A percentile compares a stretch with the other conserved stretches of the same genome.
phyloP scores from a whole-genome alignment of 1,140 invertebrate genomes.

The Bradysia coprophila region DNA sequence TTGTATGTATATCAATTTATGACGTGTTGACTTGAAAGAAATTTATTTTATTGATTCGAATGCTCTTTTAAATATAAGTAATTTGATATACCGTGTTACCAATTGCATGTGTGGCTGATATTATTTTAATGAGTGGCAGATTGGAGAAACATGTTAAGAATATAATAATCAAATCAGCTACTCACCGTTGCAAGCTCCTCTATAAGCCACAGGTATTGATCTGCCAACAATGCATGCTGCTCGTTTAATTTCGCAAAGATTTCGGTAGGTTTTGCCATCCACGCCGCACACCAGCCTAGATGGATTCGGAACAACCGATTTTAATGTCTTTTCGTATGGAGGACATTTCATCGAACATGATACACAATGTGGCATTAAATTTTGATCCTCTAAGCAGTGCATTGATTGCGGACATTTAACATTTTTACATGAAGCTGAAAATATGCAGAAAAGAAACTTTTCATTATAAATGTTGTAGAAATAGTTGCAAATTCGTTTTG shows the following conservation, averaged over 20 bases:
- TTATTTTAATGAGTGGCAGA: no score
- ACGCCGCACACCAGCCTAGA: constrained; percentile 58
- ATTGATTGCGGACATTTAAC: constrained; percentile 63
- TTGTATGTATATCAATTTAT: no score
- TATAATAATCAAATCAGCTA: no score
- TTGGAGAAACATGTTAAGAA: no score
- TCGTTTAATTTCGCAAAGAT: constrained; percentile 65
- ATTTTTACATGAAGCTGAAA: constrained; percentile 51
- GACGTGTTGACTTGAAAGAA: no score
- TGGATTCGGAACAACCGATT: constrained; percentile 23
- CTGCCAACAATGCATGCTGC: constrained; percentile 63
- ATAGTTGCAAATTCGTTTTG: no score
- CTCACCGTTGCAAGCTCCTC: constrained; percentile 66
- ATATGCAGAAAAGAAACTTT: constrained; percentile 8
- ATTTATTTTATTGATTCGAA: no score
- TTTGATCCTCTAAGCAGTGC: constrained; percentile 71
- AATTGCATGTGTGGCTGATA: no score
- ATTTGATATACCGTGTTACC: no score
- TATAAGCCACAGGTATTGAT: constrained; percentile 69
- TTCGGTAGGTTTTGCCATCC: constrained; percentile 72
- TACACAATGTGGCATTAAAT: constrained; percentile 66
- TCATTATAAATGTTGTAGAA: no score
- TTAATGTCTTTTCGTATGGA: constrained; percentile 20
- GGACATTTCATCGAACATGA: constrained; percentile 51
- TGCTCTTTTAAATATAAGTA: no score